Conservation (phyloP, 2,797 vertebrate genomes). For the Gymnocypris eckloni region DNA sequence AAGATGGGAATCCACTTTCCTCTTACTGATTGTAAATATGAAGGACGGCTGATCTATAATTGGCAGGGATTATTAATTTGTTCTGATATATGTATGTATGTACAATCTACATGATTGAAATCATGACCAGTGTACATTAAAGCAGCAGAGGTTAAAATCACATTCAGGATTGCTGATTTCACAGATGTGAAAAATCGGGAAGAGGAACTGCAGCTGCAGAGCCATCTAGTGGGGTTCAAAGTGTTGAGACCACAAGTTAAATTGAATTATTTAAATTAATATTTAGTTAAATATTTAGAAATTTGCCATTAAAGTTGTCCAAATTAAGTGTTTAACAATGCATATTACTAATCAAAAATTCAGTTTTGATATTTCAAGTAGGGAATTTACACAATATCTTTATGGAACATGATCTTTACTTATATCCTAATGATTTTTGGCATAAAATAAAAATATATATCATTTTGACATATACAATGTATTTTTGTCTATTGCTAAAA, state of each 20-base stretch:
- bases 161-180: background rate
- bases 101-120: background rate
- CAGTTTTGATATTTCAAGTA: too few species aligned
- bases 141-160: background rate
- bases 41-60: background rate
- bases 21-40: background rate
- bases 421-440: background rate
- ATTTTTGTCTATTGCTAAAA: background rate
- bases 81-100: background rate
- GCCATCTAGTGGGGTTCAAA: slow-evolving; percentile 24
- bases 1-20: background rate
- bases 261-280: too few species aligned
- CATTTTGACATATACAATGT: background rate
- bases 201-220: background rate
- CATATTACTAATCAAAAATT: background rate
- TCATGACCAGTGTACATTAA: background rate
- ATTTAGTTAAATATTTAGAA: too few species aligned
- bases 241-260: background rate
- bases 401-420: background rate
- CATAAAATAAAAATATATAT: background rate
- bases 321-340: background rate
- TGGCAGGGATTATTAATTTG: background rate
- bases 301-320: too few species aligned
- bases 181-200: background rate
- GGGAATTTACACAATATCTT: background rate